A percentile compares a stretch with the other conserved stretches of the same genome.
These are phyloP conservation scores for Trichonephila inaurata DNA, from an alignment of 1,140 invertebrate genomes.

Conservation along the genomic window DNA sequence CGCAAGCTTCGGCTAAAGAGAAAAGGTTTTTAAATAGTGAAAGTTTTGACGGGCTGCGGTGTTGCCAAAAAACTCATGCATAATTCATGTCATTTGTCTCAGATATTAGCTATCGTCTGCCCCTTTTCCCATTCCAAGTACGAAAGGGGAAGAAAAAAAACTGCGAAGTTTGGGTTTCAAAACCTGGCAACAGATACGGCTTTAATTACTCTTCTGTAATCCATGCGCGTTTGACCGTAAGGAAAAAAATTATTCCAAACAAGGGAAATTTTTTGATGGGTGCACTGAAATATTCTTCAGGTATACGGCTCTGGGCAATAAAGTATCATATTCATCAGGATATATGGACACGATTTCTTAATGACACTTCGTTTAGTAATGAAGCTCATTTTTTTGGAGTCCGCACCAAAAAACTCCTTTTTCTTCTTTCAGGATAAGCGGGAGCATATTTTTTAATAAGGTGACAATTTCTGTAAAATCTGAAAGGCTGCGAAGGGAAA, in stretches of 20 bases:
- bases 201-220: slow-evolving; percentile 76
- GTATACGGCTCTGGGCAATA: slow-evolving; percentile 59
- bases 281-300: slow-evolving; percentile 66
- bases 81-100: slow-evolving; percentile 77
- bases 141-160: slow-evolving; percentile 31
- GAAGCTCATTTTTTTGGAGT: not conserved
- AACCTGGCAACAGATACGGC: slow-evolving; percentile 73
- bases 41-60: slow-evolving; percentile 71
- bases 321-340: slow-evolving; percentile 56
- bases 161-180: slow-evolving; percentile 43
- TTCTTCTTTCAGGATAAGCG: slow-evolving; percentile 7
- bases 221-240: slow-evolving; percentile 68
- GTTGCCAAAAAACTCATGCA: slow-evolving; percentile 76
- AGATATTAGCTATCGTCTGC: slow-evolving; percentile 75
- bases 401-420: not conserved
- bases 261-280: slow-evolving; percentile 55
- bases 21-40: slow-evolving; percentile 75
- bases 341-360: slow-evolving; percentile 33
- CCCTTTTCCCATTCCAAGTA: slow-evolving; percentile 53
- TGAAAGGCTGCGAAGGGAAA: not conserved
- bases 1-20: slow-evolving; percentile 8
- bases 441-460: slow-evolving; percentile 22
- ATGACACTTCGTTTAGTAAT: slow-evolving; percentile 70
- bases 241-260: slow-evolving; percentile 30
- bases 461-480: not conserved